Evolutionary conservation across 2,888 invertebrate genomes (phyloP).

Genomic region (Epistrophella euchroma): DNA sequence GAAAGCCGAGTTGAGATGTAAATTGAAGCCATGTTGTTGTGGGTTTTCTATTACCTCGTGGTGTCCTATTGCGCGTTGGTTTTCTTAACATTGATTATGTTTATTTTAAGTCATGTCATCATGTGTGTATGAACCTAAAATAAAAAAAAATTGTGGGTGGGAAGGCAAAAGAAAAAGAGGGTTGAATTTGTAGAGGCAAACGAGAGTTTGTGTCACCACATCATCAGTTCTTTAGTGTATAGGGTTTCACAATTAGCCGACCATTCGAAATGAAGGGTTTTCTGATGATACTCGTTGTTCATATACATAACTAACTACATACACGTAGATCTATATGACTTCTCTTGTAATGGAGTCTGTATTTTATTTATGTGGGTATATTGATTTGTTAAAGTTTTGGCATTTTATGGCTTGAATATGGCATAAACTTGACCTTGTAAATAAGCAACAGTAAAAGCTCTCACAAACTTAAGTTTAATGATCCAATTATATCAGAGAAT

Average conservation of each 20-base stretch:
- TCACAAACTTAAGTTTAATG: neutral
- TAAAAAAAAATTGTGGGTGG: conserved; percentile 30
- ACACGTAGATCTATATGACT: neutral
- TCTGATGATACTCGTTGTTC: neutral
- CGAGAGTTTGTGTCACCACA: conserved; percentile 39
- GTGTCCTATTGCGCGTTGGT: conserved; percentile 61
- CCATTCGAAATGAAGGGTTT: conserved; percentile 50
- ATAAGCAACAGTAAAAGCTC: neutral
- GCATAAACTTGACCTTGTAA: conserved; percentile 21
- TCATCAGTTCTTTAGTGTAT: conserved; percentile 24
- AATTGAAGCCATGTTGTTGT: conserved; percentile 61
- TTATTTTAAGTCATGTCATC: conserved; percentile 56
- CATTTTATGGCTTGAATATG: conserved; percentile 18
- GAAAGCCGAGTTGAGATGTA: conserved; percentile 47
- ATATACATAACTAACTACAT: neutral
- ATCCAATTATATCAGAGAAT: too few relatives aligned
- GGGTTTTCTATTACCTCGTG: conserved; percentile 60
- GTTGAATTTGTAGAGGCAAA: conserved; percentile 10
- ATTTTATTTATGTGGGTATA: conserved; percentile 3
- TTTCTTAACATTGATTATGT: conserved; percentile 66
- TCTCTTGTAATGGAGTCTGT: conserved; percentile 8
- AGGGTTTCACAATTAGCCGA: conserved; percentile 62
- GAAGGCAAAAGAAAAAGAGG: neutral
- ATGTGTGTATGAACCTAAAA: conserved; percentile 13
- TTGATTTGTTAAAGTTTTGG: conserved; percentile 34